Conservation (phyloP, 2,797 vertebrate species). For the Macrochelys suwanniensis region DNA sequence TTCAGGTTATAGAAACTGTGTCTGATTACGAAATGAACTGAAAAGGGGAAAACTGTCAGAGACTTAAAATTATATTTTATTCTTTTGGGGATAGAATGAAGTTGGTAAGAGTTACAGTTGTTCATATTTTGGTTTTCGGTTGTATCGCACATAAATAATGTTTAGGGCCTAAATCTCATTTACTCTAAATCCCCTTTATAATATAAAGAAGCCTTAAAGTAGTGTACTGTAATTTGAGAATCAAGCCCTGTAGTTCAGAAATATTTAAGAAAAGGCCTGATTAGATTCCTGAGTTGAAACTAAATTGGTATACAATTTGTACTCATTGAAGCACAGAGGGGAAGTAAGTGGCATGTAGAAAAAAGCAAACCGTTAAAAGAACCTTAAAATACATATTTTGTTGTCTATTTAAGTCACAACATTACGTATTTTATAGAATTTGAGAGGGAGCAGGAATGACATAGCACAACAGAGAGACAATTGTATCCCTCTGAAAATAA, state of each 20-base stretch:
- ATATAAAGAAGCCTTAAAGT: conserved; percentile 24
- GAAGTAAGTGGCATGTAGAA: neutral
- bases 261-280: neutral
- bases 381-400: neutral
- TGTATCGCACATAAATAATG: neutral
- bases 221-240: conserved; percentile 28
- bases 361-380: neutral
- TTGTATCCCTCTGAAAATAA: neutral
- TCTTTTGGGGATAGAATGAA: neutral
- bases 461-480: neutral
- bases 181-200: neutral
- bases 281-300: neutral
- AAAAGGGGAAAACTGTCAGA: neutral
- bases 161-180: neutral
- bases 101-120: neutral
- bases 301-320: neutral
- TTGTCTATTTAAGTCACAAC: neutral
- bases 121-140: neutral
- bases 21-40: neutral
- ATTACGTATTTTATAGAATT: neutral
- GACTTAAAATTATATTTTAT: neutral
- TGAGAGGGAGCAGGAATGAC: neutral
- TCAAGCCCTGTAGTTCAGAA: neutral
- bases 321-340: neutral
- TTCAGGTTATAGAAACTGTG: rapidly evolving